A percentile compares a stretch with the other conserved stretches of the same genome.
Evolutionary conservation across 2,888 invertebrate species (phyloP).

Genomic region (Syrista parreyssii): DNA sequence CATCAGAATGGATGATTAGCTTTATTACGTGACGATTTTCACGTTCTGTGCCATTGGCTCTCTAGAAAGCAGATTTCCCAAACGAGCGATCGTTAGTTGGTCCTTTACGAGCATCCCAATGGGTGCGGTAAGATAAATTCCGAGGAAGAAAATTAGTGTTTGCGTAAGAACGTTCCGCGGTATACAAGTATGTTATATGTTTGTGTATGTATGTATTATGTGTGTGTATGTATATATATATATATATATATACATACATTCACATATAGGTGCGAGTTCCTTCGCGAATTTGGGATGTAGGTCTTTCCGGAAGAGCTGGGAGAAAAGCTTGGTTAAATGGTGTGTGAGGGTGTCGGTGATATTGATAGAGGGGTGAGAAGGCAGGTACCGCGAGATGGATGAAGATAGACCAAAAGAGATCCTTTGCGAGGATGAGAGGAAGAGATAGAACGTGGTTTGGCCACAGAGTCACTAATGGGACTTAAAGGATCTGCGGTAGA

Average conservation of each 20-base stretch:
- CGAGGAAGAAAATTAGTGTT: neutral
- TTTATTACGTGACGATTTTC: neutral
- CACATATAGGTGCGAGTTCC: neutral
- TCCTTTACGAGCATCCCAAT: neutral
- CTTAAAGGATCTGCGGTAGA: slow-evolving; percentile 34
- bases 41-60: neutral
- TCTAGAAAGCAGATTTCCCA: neutral
- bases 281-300: neutral
- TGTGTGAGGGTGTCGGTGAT: neutral
- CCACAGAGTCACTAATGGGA: slow-evolving; percentile 27
- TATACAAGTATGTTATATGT: neutral
- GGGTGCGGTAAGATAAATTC: neutral
- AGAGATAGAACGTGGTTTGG: slow-evolving; percentile 7
- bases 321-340: neutral
- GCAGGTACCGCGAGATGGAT: neutral
- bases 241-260: neutral
- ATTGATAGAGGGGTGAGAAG: neutral
- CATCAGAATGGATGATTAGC: neutral
- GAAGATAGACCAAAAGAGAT: neutral
- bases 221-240: neutral
- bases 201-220: neutral
- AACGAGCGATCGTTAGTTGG: neutral
- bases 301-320: neutral
- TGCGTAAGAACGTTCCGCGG: neutral
- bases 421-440: neutral